Base-by-base conservation (phyloP, 2,113 vertebrate species). In the Canis aureus region DNA sequence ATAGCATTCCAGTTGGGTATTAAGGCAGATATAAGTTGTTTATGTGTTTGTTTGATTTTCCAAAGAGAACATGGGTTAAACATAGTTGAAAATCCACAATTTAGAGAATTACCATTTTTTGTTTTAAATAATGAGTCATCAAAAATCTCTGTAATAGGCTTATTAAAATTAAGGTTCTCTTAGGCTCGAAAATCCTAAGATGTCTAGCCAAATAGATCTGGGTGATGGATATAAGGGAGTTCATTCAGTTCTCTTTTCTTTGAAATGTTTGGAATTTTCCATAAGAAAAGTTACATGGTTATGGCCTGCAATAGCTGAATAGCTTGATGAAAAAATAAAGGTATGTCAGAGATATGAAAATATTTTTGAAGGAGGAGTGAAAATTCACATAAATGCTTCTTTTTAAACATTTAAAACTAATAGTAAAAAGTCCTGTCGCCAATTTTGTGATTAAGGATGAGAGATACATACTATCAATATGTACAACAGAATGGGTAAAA, bases 201-300 rank as follows among this genome's bases (percentile, higher is more conserved):
- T 95, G 19, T 59, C n/a, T 71, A 51, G 32, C 12, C 9, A 89
- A 69, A 89, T 82, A n/a, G 19, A 91, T 3, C 27, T 43, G 20
- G 5, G 5, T 90, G 38, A 80, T 43, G 15, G 17, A 38, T 83
- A 80, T 3, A 32, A 53, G 62, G 27, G n/a, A 67, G 20, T 83
- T 79, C 11, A 71, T 57, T 25, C 2, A 92, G 38, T 35, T 92
- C 38, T 66, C 35, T 11, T 5, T 89, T 94, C 32, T 92, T 76
- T 69, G 62, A 79, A 53, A 81, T 84, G 53, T 89, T 94, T 94
- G 38, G 90, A 89, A 90, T 27, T 79, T 94, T 92, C 60, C 8
- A 19, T 22, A 60, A 69, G 53, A 95, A 95, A 89, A 91, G 8
- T 25, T 84, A n/a, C 74, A 49, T 60, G 32, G 20, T 17, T 78